These are phyloP conservation scores for Stramonita haemastoma DNA, from an alignment of 2,888 invertebrate species.

Conservation along the genomic window DNA sequence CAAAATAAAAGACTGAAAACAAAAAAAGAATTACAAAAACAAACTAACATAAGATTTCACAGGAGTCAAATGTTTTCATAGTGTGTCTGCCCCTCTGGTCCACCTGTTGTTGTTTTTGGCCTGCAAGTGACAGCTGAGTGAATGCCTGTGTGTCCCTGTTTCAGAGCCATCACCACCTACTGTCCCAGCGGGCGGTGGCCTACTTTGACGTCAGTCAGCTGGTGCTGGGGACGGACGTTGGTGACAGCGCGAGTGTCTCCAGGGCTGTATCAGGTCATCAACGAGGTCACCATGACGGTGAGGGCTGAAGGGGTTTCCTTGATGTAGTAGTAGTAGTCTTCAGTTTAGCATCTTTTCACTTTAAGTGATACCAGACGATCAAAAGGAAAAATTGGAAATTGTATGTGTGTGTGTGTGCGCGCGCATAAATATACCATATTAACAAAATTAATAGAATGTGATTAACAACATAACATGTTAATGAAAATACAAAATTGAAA, in stretches of 20 bases:
- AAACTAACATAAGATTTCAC: neutral
- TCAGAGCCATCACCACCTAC: conserved; percentile 51
- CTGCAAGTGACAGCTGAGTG: neutral
- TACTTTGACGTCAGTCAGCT: conserved; percentile 58
- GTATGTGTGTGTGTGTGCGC: no score
- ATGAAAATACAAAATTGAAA: no score
- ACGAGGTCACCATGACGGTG: conserved; percentile 49
- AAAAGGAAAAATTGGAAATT: no score
- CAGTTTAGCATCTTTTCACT: no score
- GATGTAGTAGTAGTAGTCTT: no score
- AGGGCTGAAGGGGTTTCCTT: conserved; percentile 5
- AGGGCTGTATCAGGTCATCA: conserved; percentile 49
- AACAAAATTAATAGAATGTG: no score
- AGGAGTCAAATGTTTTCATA: neutral
- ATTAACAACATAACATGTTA: no score
- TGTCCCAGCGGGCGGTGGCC: conserved; percentile 52
- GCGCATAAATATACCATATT: no score
- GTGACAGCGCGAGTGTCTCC: conserved; percentile 49
- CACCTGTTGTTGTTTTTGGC: neutral
- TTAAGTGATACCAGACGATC: no score
- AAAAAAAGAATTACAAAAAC: neutral
- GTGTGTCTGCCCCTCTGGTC: neutral
- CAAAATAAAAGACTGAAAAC: no score
- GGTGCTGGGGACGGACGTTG: conserved; percentile 45
- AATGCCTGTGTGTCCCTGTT: neutral